Conservation (phyloP, 1,140 invertebrate genomes). For the Drosophila bipectinata region DNA sequence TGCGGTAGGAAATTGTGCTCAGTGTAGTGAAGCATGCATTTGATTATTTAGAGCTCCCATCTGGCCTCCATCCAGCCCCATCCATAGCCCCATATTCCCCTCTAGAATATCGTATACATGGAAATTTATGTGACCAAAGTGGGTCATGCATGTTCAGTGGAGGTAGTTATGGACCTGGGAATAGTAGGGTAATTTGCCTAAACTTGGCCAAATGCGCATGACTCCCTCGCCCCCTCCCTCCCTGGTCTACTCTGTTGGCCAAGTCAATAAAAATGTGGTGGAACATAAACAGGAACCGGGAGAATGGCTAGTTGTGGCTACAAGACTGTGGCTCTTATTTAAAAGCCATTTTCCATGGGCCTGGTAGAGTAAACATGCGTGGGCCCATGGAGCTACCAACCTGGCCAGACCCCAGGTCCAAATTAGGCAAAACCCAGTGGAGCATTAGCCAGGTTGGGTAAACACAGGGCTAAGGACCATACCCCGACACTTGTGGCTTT, state of each 20-base stretch:
- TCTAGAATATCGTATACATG: slow-evolving; percentile 19
- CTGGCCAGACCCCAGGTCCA: slow-evolving; percentile 7
- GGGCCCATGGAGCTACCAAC: slow-evolving; percentile 14
- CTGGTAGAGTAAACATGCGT: slow-evolving; percentile 34
- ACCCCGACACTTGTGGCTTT: slow-evolving; percentile 6
- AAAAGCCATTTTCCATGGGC: slow-evolving; percentile 47
- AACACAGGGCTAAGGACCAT: slow-evolving; percentile 25
- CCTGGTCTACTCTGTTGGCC: not conserved
- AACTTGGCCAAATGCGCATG: slow-evolving; percentile 52
- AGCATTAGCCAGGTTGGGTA: slow-evolving; percentile 50
- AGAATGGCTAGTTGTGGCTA: not conserved
- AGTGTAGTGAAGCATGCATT: slow-evolving; percentile 53
- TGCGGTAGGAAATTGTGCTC: slow-evolving; percentile 9
- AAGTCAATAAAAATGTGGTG: slow-evolving; percentile 58
- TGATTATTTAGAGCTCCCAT: slow-evolving; percentile 50
- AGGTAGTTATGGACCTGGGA: slow-evolving; percentile 30
- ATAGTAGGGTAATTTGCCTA: slow-evolving; percentile 53
- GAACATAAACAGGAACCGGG: slow-evolving; percentile 17
- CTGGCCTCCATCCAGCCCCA: slow-evolving; percentile 11
- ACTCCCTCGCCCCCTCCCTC: no score
- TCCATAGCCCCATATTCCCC: no score
- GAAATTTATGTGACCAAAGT: slow-evolving; percentile 63
- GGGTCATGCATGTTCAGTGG: slow-evolving; percentile 62
- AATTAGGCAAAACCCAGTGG: slow-evolving; percentile 49
- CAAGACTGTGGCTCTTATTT: slow-evolving; percentile 31